Evolutionary conservation across 1,140 invertebrate species (phyloP), one percentile per base, ranked within the genome.

Genomic region (Ptiloglossa arizonensis): DNA sequence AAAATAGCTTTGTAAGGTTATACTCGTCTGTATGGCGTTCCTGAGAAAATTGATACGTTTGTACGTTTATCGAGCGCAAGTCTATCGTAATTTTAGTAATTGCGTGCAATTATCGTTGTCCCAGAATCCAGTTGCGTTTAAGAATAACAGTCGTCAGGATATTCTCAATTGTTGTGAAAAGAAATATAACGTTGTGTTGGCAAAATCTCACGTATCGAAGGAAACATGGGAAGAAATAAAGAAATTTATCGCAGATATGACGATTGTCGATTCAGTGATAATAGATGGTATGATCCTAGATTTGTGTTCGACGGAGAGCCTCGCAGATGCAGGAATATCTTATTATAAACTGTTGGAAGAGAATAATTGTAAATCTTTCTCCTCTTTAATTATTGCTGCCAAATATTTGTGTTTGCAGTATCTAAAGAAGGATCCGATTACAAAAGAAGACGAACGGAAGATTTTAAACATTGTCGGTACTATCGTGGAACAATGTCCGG

Each of bases 281-380:
- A 88, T 95, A 54, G 95, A 96, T 91, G 92, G 93, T 52, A 77
- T 93, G 9, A 92, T 95, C 22, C 81, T 95, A 52, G 91, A 93
- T 48, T 29, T 92, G 35, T 94, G 94, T 87, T 82, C 88, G 17
- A 77, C 48, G 4, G 63, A 82, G 0, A 90, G 90, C 17, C 91
- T 94, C 32, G 84, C 93, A 78, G 79, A 93, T 52, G 80, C 93
- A 52, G 95, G 93, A 6, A 91, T 93, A 75, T 92, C 90, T 38
- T 96, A 94, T 90, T 87, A 94, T 11, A 87, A 94, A 11, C 94
- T 94, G 92, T 87, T 96, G 24, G 88, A 91, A 82, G 80, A 85
- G 9, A 89, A 90, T 35, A 90, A 92, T 52, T 87, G 86, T 44
- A 85, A 93, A 50, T 85, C 94, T 9, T n/a, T n/a, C n/a, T n/a